Evolutionary conservation across 2,113 vertebrate species (phyloP).

Genomic region (Dermatemys mawii): DNA sequence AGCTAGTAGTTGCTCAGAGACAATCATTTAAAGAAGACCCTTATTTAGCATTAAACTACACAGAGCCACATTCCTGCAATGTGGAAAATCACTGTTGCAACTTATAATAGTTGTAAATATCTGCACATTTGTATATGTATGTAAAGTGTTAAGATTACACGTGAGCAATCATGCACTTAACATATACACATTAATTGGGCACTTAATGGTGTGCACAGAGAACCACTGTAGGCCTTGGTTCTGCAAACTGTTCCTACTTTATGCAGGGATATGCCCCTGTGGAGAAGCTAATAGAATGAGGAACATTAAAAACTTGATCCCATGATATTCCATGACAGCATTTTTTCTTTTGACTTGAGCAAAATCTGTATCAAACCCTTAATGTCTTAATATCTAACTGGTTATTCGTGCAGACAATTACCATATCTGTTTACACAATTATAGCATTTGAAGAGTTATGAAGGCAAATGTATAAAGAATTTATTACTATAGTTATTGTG

Average conservation of each 20-base stretch:
- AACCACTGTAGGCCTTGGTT: not conserved
- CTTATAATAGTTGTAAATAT: not conserved
- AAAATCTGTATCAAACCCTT: not conserved
- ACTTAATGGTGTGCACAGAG: fast-evolving
- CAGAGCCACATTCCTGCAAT: not conserved
- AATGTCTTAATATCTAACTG: fast-evolving
- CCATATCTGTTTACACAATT: fast-evolving
- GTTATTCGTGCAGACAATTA: not conserved
- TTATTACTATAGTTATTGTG: not conserved
- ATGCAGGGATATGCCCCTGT: not conserved
- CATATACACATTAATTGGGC: no score
- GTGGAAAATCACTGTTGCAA: not conserved
- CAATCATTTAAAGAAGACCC: not conserved
- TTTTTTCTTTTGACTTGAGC: not conserved
- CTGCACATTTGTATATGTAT: not conserved
- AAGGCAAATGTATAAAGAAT: not conserved
- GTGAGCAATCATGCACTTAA: not conserved
- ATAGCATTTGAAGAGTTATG: not conserved
- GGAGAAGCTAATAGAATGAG: not conserved
- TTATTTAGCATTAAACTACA: fast-evolving
- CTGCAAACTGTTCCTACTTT: not conserved
- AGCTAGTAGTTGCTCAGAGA: not conserved
- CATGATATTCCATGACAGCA: not conserved
- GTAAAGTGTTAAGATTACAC: not conserved
- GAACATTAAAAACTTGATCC: not conserved